Percentiles rank a stretch among this genome's conserved stretches.
These are phyloP conservation scores for Phymatocera aterrima DNA, from an alignment of 2,888 invertebrate genomes.

Conservation along the genomic window DNA sequence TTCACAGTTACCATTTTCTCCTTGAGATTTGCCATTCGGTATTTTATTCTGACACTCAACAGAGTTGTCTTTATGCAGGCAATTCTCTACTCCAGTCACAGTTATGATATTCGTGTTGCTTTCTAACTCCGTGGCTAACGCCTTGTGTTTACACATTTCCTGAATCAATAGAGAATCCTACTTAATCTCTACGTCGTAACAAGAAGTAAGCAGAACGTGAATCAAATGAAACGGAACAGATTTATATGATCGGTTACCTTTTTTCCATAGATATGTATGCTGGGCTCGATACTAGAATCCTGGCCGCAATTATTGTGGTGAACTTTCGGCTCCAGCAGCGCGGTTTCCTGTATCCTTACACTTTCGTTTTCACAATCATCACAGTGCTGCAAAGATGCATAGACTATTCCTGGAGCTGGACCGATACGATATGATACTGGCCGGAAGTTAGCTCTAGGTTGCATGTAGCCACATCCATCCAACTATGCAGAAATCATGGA, in stretches of 20 bases:
- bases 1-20: slow-evolving; percentile 61
- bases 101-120: slow-evolving; percentile 21
- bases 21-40: slow-evolving; percentile 30
- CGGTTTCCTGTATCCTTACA: slow-evolving; percentile 58
- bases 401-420: slow-evolving; percentile 62
- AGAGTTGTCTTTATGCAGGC: not conserved
- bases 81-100: not conserved
- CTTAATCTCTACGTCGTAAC: too few species aligned
- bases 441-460: slow-evolving; percentile 66
- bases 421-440: slow-evolving; percentile 63
- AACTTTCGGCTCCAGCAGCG: slow-evolving; percentile 54
- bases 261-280: slow-evolving; percentile 48
- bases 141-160: slow-evolving; percentile 35
- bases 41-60: slow-evolving; percentile 4
- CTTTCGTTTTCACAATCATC: slow-evolving; percentile 59
- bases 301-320: slow-evolving; percentile 49
- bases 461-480: slow-evolving; percentile 71
- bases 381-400: slow-evolving; percentile 60
- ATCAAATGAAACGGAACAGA: not conserved
- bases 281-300: slow-evolving; percentile 45
- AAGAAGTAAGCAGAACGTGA: too few species aligned
- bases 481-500: slow-evolving; percentile 62
- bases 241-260: slow-evolving; percentile 47
- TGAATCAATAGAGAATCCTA: not conserved
- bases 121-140: not conserved